Conservation (phyloP, 2,888 invertebrate species). For the Caenorhabditis sp. region DNA sequence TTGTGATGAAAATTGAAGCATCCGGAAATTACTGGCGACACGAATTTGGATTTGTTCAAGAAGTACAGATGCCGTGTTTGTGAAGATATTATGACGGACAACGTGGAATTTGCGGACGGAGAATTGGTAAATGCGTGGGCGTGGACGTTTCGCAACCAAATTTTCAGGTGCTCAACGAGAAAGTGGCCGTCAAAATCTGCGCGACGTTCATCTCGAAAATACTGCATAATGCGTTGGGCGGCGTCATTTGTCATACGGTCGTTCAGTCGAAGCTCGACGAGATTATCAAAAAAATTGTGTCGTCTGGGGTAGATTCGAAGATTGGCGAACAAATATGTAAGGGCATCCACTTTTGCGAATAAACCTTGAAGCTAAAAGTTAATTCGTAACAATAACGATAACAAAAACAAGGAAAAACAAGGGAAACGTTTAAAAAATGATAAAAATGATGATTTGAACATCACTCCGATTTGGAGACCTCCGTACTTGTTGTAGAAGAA, state of each 20-base stretch:
- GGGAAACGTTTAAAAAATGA: too few relatives aligned
- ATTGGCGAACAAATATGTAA: conserved; percentile 23
- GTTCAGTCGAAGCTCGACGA: conserved; percentile 35
- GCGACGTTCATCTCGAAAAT: conserved; percentile 32
- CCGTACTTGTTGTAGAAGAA: conserved; percentile 93
- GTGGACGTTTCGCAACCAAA: background rate
- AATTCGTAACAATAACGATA: too few relatives aligned
- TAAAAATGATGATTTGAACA: conserved; percentile 64
- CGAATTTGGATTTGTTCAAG: conserved; percentile 39
- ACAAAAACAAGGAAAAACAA: too few relatives aligned
- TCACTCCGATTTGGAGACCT: conserved; percentile 81
- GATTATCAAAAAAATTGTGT: conserved; percentile 11
- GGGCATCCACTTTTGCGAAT: conserved; percentile 21
- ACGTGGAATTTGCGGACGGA: conserved; percentile 32
- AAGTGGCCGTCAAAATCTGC: conserved; percentile 35
- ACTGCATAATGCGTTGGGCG: conserved; percentile 37
- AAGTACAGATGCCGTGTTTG: conserved; percentile 38
- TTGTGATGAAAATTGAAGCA: conserved; percentile 1
- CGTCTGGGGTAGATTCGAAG: conserved; percentile 3
- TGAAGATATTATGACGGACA: conserved; percentile 40
- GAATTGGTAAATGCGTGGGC: too few relatives aligned
- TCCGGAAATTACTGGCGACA: conserved; percentile 16
- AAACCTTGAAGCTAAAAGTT: too few relatives aligned
- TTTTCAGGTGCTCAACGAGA: conserved; percentile 43
- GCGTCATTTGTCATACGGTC: conserved; percentile 32